Evolutionary conservation across 2,888 invertebrate species (phyloP).

Genomic region (Pandemis corylana): DNA sequence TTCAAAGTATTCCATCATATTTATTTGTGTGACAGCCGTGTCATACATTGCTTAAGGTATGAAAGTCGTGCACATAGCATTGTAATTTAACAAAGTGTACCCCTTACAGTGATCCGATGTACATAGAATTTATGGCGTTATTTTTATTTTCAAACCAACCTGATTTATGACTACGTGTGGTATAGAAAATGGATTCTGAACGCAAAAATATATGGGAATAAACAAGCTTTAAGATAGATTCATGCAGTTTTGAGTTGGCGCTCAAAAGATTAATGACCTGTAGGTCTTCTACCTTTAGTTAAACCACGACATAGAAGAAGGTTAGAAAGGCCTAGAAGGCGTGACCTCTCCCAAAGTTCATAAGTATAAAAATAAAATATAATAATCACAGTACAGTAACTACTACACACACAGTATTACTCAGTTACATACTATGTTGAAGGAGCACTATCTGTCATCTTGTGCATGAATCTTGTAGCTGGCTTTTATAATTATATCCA

Average conservation of each 20-base stretch:
- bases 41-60: constrained; percentile 49
- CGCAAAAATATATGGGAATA: constrained; percentile 31
- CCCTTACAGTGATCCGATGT: constrained; percentile 57
- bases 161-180: constrained; percentile 41
- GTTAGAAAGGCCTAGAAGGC: no score
- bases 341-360: no score
- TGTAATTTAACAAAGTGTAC: constrained; percentile 55
- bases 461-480: no score
- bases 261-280: background rate
- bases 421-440: no score
- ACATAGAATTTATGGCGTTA: constrained; percentile 44
- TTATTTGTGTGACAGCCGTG: constrained; percentile 37
- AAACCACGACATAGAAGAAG: no score
- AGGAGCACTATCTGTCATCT: no score
- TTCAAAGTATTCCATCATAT: no score
- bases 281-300: background rate
- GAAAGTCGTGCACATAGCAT: constrained; percentile 47
- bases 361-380: no score
- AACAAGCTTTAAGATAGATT: constrained; percentile 15
- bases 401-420: no score
- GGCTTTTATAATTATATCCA: no score
- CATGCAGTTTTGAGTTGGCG: constrained; percentile 3
- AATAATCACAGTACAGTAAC: no score
- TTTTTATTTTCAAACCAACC: constrained; percentile 42
- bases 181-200: constrained; percentile 39